Evolutionary conservation across 1,140 invertebrate species (phyloP).

Genomic region (Drosophila varians): DNA sequence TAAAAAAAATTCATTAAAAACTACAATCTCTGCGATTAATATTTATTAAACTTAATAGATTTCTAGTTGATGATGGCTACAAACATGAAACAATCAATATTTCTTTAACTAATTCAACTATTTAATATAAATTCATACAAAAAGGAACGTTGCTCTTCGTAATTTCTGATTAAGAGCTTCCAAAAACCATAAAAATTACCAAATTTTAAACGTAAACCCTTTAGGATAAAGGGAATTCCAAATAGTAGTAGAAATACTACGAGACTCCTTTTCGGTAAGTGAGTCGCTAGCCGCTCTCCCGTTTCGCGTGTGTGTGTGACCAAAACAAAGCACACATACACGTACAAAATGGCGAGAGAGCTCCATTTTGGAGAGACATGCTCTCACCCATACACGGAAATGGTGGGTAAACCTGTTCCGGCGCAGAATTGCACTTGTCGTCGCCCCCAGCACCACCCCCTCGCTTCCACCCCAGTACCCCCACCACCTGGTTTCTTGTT

Average conservation of each 20-base stretch:
- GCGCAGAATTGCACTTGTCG: slow-evolving; percentile 78
- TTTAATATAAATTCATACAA: too few relatives aligned
- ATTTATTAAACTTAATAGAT: too few relatives aligned
- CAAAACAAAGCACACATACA: slow-evolving; percentile 79
- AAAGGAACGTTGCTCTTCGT: too few relatives aligned
- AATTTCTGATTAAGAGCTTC: not conserved
- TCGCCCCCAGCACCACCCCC: slow-evolving; percentile 2
- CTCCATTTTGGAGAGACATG: slow-evolving; percentile 33
- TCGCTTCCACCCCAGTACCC: not conserved
- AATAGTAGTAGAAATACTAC: slow-evolving; percentile 63
- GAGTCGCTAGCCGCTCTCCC: not conserved
- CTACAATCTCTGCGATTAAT: too few relatives aligned
- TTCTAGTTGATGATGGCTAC: too few relatives aligned
- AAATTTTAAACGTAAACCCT: not conserved
- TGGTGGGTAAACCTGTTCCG: slow-evolving; percentile 67
- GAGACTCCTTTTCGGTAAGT: slow-evolving; percentile 12
- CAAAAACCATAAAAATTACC: not conserved
- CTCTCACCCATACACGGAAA: slow-evolving; percentile 2
- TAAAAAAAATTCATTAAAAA: not conserved
- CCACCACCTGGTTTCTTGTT: slow-evolving; percentile 17
- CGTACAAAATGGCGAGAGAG: slow-evolving; percentile 9
- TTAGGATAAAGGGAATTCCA: not conserved
- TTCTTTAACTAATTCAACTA: too few relatives aligned
- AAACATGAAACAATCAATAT: too few relatives aligned
- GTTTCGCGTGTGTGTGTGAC: slow-evolving; percentile 59